Evolutionary conservation across 92 coral and sea anemone genomes (phyloP).

Genomic region (Zoanthus solanderi): DNA sequence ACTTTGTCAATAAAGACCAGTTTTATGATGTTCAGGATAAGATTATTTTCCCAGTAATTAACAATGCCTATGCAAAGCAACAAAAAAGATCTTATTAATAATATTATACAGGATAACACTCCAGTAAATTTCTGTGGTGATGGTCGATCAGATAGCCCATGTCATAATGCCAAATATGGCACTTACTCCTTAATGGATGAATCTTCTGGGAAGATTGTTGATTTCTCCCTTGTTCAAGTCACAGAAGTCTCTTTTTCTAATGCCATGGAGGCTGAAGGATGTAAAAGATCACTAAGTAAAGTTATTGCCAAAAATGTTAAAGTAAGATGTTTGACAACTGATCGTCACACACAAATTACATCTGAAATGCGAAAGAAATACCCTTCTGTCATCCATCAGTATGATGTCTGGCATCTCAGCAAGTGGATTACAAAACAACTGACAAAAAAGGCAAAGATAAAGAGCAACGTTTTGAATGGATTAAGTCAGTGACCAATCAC

Average conservation of each 20-base stretch:
- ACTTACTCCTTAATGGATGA: constrained; percentile 42
- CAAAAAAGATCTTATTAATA: constrained; percentile 19
- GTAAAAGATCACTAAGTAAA: constrained; percentile 25
- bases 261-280: constrained; percentile 17
- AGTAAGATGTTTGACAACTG: constrained; percentile 1
- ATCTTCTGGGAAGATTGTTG: constrained; percentile 30
- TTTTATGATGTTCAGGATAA: constrained; percentile 27
- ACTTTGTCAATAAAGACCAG: constrained; percentile 41
- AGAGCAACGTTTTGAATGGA: neutral
- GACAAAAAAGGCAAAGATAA: constrained; percentile 2
- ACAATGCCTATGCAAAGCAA: constrained; percentile 26
- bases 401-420: constrained; percentile 5
- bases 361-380: constrained; percentile 26
- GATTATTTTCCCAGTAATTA: constrained; percentile 23
- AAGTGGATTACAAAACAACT: constrained; percentile 21
- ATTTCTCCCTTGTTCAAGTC: neutral
- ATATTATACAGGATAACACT: neutral
- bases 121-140: neutral
- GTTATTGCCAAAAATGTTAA: constrained; percentile 11
- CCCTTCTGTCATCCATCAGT: constrained; percentile 2
- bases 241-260: constrained; percentile 43
- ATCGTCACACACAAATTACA: constrained; percentile 5
- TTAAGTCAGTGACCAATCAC: neutral
- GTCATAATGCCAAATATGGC: constrained; percentile 38
- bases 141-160: constrained; percentile 18